Evolutionary conservation across 2,113 vertebrate genomes (phyloP), one percentile per base, ranked within the genome.

Genomic region (Mixornis gularis): DNA sequence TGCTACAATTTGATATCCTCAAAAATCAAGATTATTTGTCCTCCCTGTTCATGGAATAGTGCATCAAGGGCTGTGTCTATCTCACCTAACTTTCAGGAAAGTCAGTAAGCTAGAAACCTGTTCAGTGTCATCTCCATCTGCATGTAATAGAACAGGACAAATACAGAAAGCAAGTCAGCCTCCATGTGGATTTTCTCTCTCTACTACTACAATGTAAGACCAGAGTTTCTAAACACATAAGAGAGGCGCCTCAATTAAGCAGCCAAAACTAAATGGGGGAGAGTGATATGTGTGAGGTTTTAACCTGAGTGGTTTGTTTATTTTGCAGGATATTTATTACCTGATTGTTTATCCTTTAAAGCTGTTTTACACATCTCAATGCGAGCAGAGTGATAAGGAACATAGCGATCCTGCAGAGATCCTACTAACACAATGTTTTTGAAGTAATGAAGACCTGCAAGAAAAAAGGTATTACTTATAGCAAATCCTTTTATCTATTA

Each of bases 291-390:
- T 21, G 12, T 21, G 32, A 87, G 34, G 32, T 68, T 68, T 85
- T 85, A 81, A 58, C 24, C 38, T 18, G 9, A 79, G 53, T 0
- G 0, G 8, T 60, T 13, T 74, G 46, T 55, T 90, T 79, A 43
- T 86, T 88, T 64, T 87, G 55, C 53, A 78, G 62, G 69, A 3
- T 64, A 77, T 64, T 63, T 81, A 97, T 98, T 97, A 99, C 99
- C 99, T 97, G 99, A 98, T 92, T 99, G 99, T 94, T 99, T 99
- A 97, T 99, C 99, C 93, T 99, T 99, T 97, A 99, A 97, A 96
- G 99, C 99, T 56, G 99, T 99, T 98, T 99, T 99, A 97, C 99
- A 99, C 99, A 99, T 99, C 96, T 99, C 99, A 94, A 99, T 99
- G 62, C 99, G 98, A 82, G 99, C 99, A 26, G 99, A 99, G 96